These are phyloP conservation scores for Trogon surrucura DNA, from an alignment of 2,113 vertebrate genomes.

Conservation along the genomic window DNA sequence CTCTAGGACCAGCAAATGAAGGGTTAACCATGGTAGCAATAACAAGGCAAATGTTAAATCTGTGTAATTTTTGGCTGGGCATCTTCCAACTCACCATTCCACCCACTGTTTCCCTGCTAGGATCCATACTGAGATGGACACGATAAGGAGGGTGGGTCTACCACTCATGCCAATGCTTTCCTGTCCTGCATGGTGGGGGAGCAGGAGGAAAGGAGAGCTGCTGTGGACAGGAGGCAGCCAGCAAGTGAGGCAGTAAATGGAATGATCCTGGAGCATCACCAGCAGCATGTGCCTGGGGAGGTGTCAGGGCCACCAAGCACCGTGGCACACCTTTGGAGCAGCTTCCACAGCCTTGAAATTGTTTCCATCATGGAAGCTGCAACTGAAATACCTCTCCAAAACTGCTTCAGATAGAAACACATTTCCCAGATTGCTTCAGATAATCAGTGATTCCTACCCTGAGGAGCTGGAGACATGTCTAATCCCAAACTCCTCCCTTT, in stretches of 20 bases:
- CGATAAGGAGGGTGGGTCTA: not conserved
- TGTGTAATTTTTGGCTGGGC: not conserved
- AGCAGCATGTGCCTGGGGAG: accelerated
- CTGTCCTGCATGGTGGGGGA: not conserved
- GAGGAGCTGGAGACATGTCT: not conserved
- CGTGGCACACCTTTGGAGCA: not conserved
- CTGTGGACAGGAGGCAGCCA: accelerated
- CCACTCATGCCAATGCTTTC: not conserved
- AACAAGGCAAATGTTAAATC: not conserved
- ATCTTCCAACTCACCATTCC: not conserved
- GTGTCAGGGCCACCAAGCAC: accelerated
- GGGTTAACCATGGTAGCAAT: not conserved
- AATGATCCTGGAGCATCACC: not conserved
- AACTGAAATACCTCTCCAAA: not conserved
- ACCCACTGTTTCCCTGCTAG: not conserved
- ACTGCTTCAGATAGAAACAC: not conserved
- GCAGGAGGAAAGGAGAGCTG: not conserved
- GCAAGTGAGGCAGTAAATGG: not conserved
- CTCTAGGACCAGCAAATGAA: not conserved
- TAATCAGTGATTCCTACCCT: not conserved
- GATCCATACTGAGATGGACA: not conserved
- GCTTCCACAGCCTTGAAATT: not conserved
- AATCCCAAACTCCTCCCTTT: not conserved
- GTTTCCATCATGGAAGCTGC: accelerated
- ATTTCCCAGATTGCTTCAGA: not conserved